Evolutionary conservation across 2,888 invertebrate species (phyloP), one percentile per base, ranked within the genome.

Genomic region (Rhagium mordax): DNA sequence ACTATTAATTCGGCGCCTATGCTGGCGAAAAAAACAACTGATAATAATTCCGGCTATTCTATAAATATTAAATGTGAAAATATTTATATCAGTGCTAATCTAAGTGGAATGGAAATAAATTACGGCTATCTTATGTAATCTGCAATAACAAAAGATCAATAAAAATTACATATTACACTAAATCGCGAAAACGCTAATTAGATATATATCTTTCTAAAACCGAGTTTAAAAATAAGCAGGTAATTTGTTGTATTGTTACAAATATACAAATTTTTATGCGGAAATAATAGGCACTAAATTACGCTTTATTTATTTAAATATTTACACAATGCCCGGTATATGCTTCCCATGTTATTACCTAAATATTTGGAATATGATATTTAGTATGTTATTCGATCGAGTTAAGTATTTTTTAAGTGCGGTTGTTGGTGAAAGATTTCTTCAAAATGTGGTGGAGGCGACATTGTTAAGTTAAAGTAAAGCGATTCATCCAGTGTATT

Each of bases 11-110:
- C 65, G 65, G 65, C 65, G 65, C 65, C 65, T 65, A n/a, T 65
- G 41, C 65, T 33, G 65, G 33, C 55, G 65, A 33, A 65, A 53
- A 64, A 65, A 65, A 65, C 65, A 65, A 65, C 65, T 65, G 65
- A 65, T 65, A 65, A 65, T 65, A 65, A 65, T 65, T 65, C 65
- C 53, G 65, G 65, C 41, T 65, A 65, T 53, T 65, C 65, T 65
- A 65, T 53, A 65, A 51, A 64, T 59, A 59, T 59, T 65, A 53
- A 29, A 33, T 65, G 33, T 33, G 53, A 64, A 65, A 65, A 55
- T 33, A 18, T 65, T 53, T 65, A 55, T 65, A 65, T 65, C 65
- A 65, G 65, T 65, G 53, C 53, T 29, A 65, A 65, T 65, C 65
- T 53, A 53, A 51, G 51, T 33, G 20, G 53, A 53, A 65, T 41